Evolutionary conservation across 2,797 vertebrate species (phyloP), one percentile per base, ranked within the genome.

Genomic region (Gastrophryne carolinensis): DNA sequence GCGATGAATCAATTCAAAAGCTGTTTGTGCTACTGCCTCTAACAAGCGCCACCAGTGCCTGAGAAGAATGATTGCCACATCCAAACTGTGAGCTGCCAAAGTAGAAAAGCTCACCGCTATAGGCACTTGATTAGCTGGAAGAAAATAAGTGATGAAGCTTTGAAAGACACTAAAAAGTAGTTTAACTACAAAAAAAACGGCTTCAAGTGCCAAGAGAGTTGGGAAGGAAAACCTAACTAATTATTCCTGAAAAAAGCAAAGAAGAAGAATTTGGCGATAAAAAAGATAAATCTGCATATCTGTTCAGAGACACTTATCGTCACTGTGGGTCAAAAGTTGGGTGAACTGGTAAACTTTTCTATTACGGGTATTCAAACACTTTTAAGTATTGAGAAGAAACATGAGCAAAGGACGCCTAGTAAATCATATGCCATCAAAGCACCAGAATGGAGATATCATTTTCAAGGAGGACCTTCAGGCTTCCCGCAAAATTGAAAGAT

Each of bases 401-500:
- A 74, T 74, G 72, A 74, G 72, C 21, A 75, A n/a, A 26, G 50
- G n/a, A 8, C 26, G 24, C 52, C 62, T 66, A 15, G 5, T 10
- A 21, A 15, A 37, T 21, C 34, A 26, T 17, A 9, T 29, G 19
- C 74, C 44, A 9, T n/a, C 12, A 1, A 64, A 32, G 21, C 11
- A 24, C 21, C 29, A 44, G 2, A 56, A 64, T 65, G 68, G 75
- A 19, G 41, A 72, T 1, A 19, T 10, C 13, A 26, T 76, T 17
- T 26, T 79, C 47, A 85, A 86, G 68, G 82, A 89, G 41, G 83
- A 87, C 10, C 61, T 60, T 0, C 13, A 60, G 7, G 75, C 75
- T 30, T 78, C 75, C 4, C 82, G 83, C 61, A 83, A 64, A 56
- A 80, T 75, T 0, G 87, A 92, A 19, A 80, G 61, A 0, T 75